phyloP scores from a whole-genome alignment of 2,888 invertebrate genomes.

The Andrena marginata region DNA sequence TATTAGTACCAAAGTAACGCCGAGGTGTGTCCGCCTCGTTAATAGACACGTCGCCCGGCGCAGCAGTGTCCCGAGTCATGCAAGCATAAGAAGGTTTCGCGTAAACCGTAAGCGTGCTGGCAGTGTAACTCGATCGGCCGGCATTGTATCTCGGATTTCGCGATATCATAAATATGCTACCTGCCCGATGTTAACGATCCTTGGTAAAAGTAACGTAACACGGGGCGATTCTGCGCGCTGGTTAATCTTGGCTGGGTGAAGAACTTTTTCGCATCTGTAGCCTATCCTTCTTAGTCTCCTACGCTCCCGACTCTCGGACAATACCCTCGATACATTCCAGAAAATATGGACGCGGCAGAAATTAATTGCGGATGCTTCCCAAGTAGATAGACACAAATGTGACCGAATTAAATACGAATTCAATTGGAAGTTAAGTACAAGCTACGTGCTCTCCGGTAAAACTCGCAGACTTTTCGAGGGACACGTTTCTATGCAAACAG shows the following conservation, averaged over 20 bases:
- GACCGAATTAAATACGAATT: no score
- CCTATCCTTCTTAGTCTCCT: no score
- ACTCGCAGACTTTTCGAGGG: background rate
- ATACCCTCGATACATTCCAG: no score
- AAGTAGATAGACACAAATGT: no score
- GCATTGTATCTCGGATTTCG: conserved; percentile 79
- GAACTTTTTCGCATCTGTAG: background rate
- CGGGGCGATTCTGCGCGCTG: conserved; percentile 38
- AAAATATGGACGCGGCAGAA: no score
- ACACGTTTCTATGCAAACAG: background rate
- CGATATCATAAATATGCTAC: conserved; percentile 77
- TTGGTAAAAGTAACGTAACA: conserved; percentile 61
- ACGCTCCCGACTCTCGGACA: background rate
- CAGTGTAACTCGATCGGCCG: conserved; percentile 72
- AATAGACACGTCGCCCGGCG: conserved; percentile 45
- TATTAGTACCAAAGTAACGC: background rate
- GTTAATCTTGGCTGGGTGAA: conserved; percentile 1
- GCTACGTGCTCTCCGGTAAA: background rate
- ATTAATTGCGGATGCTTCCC: no score
- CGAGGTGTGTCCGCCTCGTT: conserved; percentile 17
- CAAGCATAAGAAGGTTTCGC: conserved; percentile 66
- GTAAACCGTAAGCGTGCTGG: conserved; percentile 55
- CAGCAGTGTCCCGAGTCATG: conserved; percentile 53
- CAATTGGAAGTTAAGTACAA: no score
- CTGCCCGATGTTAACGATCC: conserved; percentile 69